These are phyloP conservation scores for Cossypha caffra DNA, from an alignment of 2,797 vertebrate genomes.

Conservation along the genomic window DNA sequence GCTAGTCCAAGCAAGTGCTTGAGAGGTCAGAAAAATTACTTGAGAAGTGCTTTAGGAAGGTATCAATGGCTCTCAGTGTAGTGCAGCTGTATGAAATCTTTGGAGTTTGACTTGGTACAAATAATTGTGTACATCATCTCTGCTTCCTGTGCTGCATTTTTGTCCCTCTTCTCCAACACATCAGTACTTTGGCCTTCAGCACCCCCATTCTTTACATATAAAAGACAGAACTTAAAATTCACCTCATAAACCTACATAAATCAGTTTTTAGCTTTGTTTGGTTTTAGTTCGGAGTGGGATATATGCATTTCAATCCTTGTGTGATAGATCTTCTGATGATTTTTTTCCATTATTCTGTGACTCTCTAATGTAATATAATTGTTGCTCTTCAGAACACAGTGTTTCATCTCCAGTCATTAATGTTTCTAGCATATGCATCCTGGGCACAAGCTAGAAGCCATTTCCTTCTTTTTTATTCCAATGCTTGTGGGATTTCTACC, in stretches of 20 bases:
- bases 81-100: background rate
- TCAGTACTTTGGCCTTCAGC: background rate
- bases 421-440: rapidly evolving
- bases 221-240: background rate
- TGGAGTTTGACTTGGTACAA: background rate
- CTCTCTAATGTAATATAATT: background rate
- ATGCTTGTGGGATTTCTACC: background rate
- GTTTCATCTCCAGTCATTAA: background rate
- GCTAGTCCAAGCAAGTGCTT: background rate
- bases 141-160: background rate
- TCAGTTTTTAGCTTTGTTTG: background rate
- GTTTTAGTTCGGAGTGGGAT: background rate
- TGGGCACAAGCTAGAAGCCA: background rate
- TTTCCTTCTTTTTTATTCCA: background rate
- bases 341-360: background rate
- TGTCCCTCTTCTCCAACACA: background rate
- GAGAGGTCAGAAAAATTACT: background rate
- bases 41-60: background rate
- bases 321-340: background rate
- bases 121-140: background rate
- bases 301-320: background rate
- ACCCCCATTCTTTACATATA: background rate
- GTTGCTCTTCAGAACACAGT: background rate
- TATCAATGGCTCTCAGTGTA: background rate
- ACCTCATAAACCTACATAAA: background rate